Base-by-base conservation (phyloP, 2,888 invertebrate genomes). In the Blera fallax region DNA sequence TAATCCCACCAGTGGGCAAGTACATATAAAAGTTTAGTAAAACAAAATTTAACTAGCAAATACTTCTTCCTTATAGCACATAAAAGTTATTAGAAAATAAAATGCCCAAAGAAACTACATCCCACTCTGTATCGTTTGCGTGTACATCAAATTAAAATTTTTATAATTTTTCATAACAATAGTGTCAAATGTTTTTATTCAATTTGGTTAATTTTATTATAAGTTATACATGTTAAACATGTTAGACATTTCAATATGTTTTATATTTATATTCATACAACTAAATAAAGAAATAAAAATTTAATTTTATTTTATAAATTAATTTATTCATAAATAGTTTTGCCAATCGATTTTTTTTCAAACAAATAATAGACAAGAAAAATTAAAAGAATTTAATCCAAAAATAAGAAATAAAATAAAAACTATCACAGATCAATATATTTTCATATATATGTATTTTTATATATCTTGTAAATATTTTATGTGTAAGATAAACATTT, bases 371-470 rank as follows among this genome's bases (percentile, higher is more conserved):
- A 52, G 58, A 58, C 8, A 67, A 34, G 48, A 54, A 65, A 18
- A 40, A 56, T 18, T n/a, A 37, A 24, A 77, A 73, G 54, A 58
- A 52, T 69, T 24, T 69, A 37, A 73, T 58, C 67, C 48, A 50
- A 32, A 58, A 73, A 74, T 65, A 50, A 82, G 52, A 67, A 62
- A 73, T 74, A 72, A 83, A 85, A 73, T 87, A 83, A 83, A 88
- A 84, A 87, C 88, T 88, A 88, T 88, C 88, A 88, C 88, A 88
- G 88, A 87, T 88, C 88, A 88, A 88, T 88, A 88, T 88, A 65
- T 64, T 69, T 78, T 48, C 21, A 50, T 72, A 67, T 79, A 84
- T 67, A 40, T 83, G 64, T 54, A 50, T 50, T 72, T 29, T 79
- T 52, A 64, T 62, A 79, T 79, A 52, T 73, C 67, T 64, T 79